Base-by-base conservation (phyloP, 2,113 vertebrate genomes). In the Boulengeromyrus knoepffleri region DNA sequence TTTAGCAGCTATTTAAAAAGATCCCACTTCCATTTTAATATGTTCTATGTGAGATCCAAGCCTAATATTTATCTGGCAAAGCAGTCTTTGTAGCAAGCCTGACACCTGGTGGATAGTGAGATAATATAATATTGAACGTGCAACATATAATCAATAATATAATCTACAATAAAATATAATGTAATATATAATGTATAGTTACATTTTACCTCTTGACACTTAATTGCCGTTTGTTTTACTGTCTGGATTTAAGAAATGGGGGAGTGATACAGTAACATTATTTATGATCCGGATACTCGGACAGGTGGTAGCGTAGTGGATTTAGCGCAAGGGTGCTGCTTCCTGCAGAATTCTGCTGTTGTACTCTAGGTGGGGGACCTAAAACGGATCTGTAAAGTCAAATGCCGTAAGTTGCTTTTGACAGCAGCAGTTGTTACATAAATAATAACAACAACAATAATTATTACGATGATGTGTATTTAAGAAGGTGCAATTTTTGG, bases 21-120 rank as follows among this genome's bases (percentile, higher is more conserved):
- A 45, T 83, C 45, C 39, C 39, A 84, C 39, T 85, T 24, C 83
- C 19, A n/a, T 46, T 24, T 46, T 47, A 47, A 21, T 85, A 85
- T 12, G 17, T 47, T 46, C 42, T 21, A 13, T 85, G 24, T 24
- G 19, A 24, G 52, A 52, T 87, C 45, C 46, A 24, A 88, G 17
- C 52, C 13, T 58, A 42, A 42, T 62, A 39, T 66, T 27, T 62
- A 9, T 39, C 12, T 19, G 27, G 24, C 42, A 49, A 47, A 47
- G 13, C 24, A 47, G 31, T 53, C 8, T 36, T 46, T 87, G 88
- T 42, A 80, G 12, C 80, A 89, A 91, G 80, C 84, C 80, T 90
- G 88, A 53, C 90, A 88, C 80, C 91, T 90, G 50, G 86, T 90
- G 91, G 91, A 17, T 10, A 36, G 10, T 13, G 45, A 45, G 3